Conservation (phyloP, 2,113 vertebrate species). For the Albula glossodonta region DNA sequence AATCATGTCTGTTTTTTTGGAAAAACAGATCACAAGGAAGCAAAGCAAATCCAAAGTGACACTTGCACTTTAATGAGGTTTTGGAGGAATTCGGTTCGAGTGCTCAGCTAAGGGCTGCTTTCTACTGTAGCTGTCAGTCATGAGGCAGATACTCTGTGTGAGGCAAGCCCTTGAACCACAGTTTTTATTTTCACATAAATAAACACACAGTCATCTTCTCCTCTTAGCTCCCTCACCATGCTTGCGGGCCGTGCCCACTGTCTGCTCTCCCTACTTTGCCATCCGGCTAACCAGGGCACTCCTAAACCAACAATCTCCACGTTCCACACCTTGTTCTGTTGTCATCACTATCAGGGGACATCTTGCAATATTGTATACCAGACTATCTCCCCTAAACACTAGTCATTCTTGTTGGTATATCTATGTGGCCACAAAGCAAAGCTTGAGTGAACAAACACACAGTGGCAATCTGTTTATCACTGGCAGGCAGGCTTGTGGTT, state of each 20-base stretch:
- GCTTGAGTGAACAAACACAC: neutral
- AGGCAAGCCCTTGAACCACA: neutral
- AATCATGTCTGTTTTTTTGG: neutral
- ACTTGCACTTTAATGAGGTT: neutral
- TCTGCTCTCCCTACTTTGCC: neutral
- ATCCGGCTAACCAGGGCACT: neutral
- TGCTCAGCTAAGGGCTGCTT: neutral
- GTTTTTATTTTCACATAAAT: neutral
- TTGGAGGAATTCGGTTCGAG: neutral
- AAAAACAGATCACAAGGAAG: neutral
- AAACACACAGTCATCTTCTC: neutral
- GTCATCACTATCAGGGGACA: neutral
- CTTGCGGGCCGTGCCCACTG: neutral
- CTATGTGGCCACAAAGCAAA: neutral
- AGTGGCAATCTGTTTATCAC: neutral
- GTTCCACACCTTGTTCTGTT: slow-evolving; percentile 1
- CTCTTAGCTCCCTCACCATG: neutral
- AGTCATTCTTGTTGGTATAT: neutral
- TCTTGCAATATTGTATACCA: neutral
- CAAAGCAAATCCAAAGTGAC: neutral
- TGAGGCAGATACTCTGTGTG: neutral
- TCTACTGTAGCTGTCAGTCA: neutral
- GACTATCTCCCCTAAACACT: neutral
- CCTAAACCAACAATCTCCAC: neutral
- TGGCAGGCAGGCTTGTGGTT: neutral